Conservation (phyloP, 64 coral and sea anemone species). For the Montipora cactus region DNA sequence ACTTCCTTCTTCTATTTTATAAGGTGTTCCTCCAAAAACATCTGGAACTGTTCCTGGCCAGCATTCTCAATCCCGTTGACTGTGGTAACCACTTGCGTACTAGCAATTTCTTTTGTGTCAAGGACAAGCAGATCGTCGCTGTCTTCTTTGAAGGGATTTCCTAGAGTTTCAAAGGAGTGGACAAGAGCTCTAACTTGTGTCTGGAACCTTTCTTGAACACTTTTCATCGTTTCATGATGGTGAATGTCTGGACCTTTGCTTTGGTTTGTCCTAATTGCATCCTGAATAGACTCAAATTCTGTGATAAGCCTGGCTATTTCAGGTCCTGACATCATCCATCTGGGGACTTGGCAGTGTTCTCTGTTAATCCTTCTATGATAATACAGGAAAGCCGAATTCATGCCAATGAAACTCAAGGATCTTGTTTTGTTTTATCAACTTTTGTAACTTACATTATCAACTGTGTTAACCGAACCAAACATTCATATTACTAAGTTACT, state of each 20-base stretch:
- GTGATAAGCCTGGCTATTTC: constrained; percentile 15
- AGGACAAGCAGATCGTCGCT: constrained; percentile 43
- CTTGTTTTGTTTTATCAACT: too few relatives aligned
- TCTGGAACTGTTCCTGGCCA: background rate
- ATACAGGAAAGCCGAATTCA: too few relatives aligned
- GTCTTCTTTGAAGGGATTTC: constrained; percentile 54
- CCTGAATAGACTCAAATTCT: constrained; percentile 31
- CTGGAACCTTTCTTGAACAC: constrained; percentile 35
- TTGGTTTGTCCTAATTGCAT: constrained; percentile 36
- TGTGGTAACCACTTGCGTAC: constrained; percentile 10
- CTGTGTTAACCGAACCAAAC: too few relatives aligned
- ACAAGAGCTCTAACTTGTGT: constrained; percentile 46
- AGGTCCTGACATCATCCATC: constrained; percentile 39
- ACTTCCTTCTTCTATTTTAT: background rate
- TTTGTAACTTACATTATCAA: too few relatives aligned
- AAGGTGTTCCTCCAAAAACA: constrained; percentile 22
- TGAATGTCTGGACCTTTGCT: constrained; percentile 54
- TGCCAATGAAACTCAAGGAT: too few relatives aligned
- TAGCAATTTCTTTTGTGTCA: constrained; percentile 54
- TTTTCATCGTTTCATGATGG: constrained; percentile 37
- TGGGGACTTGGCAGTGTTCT: too few relatives aligned
- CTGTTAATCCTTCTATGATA: constrained; percentile 26
- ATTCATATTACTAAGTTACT: too few relatives aligned
- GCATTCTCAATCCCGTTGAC: constrained; percentile 24
- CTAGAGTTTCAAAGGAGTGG: background rate